Percentiles rank a stretch among this genome's conserved stretches.
These are phyloP conservation scores for Bos taurus DNA, from an alignment of 2,113 vertebrate species.

Conservation along the genomic window ARS-UCD2.0 NC_037344.1:66826501-66827000, in stretches of 20 bases:
- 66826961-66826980: not conserved
- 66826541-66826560: not conserved
- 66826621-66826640: not conserved
- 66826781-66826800: not conserved
- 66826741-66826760: not conserved
- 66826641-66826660: not conserved
- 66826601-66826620: not conserved
- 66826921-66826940: not conserved
- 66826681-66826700: not conserved
- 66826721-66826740: not conserved
- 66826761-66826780: not conserved
- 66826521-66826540: not conserved
- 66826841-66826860: not conserved
- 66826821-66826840: accelerated
- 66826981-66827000: accelerated
- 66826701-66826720: accelerated
- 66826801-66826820: not conserved
- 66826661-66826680: not conserved
- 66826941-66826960: not conserved
- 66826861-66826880: accelerated
- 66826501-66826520: not conserved
- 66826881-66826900: accelerated
- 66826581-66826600: not conserved
- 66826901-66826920: not conserved
- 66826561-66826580: not conserved